Percentiles rank a stretch among this genome's conserved stretches.
These are phyloP conservation scores for Noctua pronuba DNA, from an alignment of 2,888 invertebrate species.

Conservation along the genomic window DNA sequence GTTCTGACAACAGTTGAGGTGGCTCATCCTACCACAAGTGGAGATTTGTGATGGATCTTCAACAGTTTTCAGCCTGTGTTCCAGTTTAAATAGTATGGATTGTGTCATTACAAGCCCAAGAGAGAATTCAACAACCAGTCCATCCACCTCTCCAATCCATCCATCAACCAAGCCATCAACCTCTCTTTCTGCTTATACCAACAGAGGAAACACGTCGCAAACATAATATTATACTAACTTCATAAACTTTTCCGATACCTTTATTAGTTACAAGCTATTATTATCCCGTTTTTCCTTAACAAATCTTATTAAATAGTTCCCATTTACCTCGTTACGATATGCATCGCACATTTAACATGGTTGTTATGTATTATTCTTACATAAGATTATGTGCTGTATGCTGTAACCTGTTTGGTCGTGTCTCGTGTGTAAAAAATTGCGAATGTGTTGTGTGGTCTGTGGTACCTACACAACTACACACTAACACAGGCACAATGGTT, in stretches of 20 bases:
- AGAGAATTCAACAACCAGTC: too few species aligned
- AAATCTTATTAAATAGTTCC: slow-evolving; percentile 12
- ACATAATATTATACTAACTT: background rate
- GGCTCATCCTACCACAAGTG: background rate
- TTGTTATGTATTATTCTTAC: slow-evolving; percentile 48
- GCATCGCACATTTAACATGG: slow-evolving; percentile 32
- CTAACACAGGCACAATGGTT: slow-evolving; percentile 25
- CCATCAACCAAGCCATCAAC: too few species aligned
- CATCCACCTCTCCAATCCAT: too few species aligned
- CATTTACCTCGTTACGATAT: slow-evolving; percentile 43
- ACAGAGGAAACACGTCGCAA: background rate
- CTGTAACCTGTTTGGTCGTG: slow-evolving; percentile 53
- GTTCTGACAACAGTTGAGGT: background rate
- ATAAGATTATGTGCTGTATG: slow-evolving; percentile 40
- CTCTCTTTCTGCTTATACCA: background rate
- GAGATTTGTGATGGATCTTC: background rate
- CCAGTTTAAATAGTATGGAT: background rate
- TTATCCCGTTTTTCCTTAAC: slow-evolving; percentile 35
- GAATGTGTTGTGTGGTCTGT: slow-evolving; percentile 46
- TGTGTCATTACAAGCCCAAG: background rate
- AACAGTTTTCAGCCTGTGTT: background rate
- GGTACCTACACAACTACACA: slow-evolving; percentile 30
- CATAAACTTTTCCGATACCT: slow-evolving; percentile 4
- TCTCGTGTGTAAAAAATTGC: slow-evolving; percentile 57
- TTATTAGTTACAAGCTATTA: background rate